Conservation (phyloP, 1,140 invertebrate genomes). For the Eumeta japonica region DNA sequence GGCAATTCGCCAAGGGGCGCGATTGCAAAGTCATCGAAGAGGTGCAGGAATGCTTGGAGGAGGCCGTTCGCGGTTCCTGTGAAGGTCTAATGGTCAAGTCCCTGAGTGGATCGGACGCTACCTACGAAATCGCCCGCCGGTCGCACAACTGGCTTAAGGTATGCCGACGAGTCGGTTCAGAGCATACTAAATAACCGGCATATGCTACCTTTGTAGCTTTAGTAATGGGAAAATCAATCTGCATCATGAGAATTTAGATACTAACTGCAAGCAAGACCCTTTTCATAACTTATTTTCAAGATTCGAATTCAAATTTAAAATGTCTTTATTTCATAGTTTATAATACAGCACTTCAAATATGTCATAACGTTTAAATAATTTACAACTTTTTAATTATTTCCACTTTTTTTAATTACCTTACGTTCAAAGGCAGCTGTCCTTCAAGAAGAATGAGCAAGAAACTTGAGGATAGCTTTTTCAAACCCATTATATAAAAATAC, state of each 20-base stretch:
- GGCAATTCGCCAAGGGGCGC: conserved; percentile 83
- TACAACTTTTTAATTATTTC: too few relatives aligned
- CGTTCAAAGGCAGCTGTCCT: too few relatives aligned
- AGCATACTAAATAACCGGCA: conserved; percentile 86
- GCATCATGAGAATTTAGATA: neutral
- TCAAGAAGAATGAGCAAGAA: too few relatives aligned
- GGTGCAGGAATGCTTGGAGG: conserved; percentile 91
- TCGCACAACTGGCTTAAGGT: conserved; percentile 95
- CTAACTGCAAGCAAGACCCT: neutral
- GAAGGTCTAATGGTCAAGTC: conserved; percentile 99
- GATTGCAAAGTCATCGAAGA: conserved; percentile 89
- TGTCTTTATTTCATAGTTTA: too few relatives aligned
- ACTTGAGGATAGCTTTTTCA: too few relatives aligned
- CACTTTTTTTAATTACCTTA: too few relatives aligned
- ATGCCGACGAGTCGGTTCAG: conserved; percentile 52
- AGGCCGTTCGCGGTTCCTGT: conserved; percentile 95
- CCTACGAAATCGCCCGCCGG: conserved; percentile 97
- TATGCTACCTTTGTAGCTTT: conserved; percentile 91
- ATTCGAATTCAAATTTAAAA: too few relatives aligned
- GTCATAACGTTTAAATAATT: too few relatives aligned
- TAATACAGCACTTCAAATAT: too few relatives aligned
- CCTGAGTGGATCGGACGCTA: conserved; percentile 80
- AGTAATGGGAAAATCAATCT: conserved; percentile 82
- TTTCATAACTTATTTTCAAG: too few relatives aligned
- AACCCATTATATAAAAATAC: too few relatives aligned